Conservation (phyloP, 2,797 vertebrate species). For the Eurystomus glaucurus region DNA sequence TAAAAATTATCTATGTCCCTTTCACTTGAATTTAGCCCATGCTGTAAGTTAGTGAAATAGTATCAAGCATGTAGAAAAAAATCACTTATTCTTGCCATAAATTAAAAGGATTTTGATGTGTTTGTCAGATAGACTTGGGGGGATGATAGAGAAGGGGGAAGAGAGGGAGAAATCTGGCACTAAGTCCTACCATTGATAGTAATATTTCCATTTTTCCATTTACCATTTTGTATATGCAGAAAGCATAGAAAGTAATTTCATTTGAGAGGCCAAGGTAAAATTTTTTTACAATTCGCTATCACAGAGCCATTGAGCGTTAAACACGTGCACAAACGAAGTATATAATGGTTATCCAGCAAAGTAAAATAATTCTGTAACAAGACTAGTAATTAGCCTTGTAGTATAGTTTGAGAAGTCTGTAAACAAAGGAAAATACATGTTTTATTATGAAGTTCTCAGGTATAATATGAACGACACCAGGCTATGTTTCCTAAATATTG, state of each 20-base stretch:
- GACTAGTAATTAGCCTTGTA: not conserved
- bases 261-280: not conserved
- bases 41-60: not conserved
- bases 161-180: not conserved
- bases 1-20: not conserved
- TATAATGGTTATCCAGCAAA: not conserved
- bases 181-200: not conserved
- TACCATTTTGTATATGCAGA: not conserved
- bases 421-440: not conserved
- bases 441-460: not conserved
- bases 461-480: not conserved
- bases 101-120: not conserved
- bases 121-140: not conserved
- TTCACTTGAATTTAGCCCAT: not conserved
- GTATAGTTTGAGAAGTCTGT: not conserved
- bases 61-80: not conserved
- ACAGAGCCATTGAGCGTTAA: not conserved
- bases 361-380: not conserved
- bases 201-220: not conserved
- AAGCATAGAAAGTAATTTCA: not conserved
- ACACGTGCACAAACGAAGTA: no score
- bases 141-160: fast-evolving
- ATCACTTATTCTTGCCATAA: not conserved
- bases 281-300: not conserved
- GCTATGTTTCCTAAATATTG: not conserved